Conservation (phyloP, 2,888 invertebrate genomes). For the Chorisops tibialis region DNA sequence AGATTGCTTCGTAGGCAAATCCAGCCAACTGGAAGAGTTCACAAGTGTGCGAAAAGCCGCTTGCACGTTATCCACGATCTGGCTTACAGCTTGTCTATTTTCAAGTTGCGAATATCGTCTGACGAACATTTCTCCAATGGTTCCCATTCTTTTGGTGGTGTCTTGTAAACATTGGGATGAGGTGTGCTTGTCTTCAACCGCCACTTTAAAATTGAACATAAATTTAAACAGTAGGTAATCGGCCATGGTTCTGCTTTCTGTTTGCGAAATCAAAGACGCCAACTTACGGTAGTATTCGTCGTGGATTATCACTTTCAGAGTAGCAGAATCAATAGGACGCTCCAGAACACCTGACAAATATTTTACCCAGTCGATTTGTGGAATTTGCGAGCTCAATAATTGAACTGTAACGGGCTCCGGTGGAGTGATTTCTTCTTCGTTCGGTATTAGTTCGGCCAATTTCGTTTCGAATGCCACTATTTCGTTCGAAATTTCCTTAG, state of each 20-base stretch:
- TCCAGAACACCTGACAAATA: neutral
- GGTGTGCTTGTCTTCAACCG: neutral
- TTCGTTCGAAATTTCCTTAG: neutral
- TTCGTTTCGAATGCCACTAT: slow-evolving; percentile 33
- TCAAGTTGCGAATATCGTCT: neutral
- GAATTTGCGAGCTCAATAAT: slow-evolving; percentile 61
- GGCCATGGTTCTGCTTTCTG: neutral
- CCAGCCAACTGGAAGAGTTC: neutral
- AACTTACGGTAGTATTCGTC: slow-evolving; percentile 13
- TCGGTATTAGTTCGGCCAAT: slow-evolving; percentile 65
- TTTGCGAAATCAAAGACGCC: neutral
- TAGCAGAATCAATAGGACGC: neutral
- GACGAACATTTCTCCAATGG: slow-evolving; percentile 7
- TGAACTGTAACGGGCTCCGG: slow-evolving; percentile 61
- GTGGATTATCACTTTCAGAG: neutral
- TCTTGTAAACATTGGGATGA: neutral
- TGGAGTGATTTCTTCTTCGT: slow-evolving; percentile 58
- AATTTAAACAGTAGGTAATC: slow-evolving; percentile 12
- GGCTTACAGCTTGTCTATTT: neutral
- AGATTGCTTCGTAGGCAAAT: neutral
- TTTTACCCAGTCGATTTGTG: slow-evolving; percentile 62
- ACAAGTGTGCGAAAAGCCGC: neutral
- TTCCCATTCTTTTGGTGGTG: neutral
- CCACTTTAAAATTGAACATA: slow-evolving; percentile 4
- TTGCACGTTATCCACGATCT: slow-evolving; percentile 2